These are phyloP conservation scores for Calephelis nemesis DNA, from an alignment of 1,140 invertebrate genomes.

Conservation along the genomic window DNA sequence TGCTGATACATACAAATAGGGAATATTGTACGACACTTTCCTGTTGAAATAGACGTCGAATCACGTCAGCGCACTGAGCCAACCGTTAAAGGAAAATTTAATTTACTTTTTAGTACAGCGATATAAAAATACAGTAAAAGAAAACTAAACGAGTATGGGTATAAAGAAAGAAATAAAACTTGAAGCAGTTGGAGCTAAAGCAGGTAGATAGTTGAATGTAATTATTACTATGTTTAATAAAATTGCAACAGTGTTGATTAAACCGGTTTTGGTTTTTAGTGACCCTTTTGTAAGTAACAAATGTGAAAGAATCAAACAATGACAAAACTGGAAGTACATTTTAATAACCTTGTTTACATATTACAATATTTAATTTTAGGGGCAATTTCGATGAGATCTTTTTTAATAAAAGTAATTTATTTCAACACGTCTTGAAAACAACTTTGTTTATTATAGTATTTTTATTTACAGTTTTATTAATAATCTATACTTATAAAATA, in stretches of 20 bases:
- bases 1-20: constrained; percentile 28
- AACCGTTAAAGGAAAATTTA: constrained; percentile 35
- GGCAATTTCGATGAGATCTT: constrained; percentile 54
- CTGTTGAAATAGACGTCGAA: constrained; percentile 26
- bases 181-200: constrained; percentile 11
- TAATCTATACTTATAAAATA: not conserved
- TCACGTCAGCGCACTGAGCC: constrained; percentile 10
- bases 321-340: constrained; percentile 56
- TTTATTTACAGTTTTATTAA: not conserved
- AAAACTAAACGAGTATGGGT: constrained; percentile 35
- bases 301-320: constrained; percentile 60
- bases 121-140: constrained; percentile 35
- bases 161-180: constrained; percentile 36
- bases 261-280: constrained; percentile 48
- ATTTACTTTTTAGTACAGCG: constrained; percentile 36
- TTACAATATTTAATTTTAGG: constrained; percentile 40
- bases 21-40: constrained; percentile 25
- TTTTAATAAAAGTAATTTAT: constrained; percentile 46
- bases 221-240: constrained; percentile 76
- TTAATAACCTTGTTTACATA: constrained; percentile 61
- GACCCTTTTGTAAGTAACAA: constrained; percentile 46
- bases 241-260: constrained; percentile 72
- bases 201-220: constrained; percentile 35
- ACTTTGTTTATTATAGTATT: too few species aligned
- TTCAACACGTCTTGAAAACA: not conserved